Evolutionary conservation across 2,888 invertebrate species (phyloP).

Genomic region (Bombyx huttoni): DNA sequence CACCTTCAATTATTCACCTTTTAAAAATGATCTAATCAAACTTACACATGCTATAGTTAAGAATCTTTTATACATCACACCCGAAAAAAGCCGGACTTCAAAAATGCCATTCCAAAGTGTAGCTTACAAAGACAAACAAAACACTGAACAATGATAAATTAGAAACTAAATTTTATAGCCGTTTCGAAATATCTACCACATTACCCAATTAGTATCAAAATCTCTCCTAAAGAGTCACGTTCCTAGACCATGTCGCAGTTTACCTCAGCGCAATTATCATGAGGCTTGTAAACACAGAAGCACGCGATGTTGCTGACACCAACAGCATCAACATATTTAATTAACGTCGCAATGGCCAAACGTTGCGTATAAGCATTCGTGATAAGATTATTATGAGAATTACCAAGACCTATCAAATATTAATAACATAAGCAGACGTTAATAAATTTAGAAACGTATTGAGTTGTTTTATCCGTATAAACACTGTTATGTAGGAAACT

Average conservation of each 20-base stretch:
- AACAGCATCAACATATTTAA: conserved; percentile 5
- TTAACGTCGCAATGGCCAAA: conserved; percentile 3
- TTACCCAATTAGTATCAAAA: not conserved
- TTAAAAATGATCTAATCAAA: not conserved
- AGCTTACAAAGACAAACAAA: not conserved
- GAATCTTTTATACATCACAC: not conserved
- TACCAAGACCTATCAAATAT: conserved; percentile 19
- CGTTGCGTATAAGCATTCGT: conserved; percentile 3
- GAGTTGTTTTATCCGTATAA: conserved; percentile 13
- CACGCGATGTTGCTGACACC: not conserved
- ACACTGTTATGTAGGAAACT: conserved; percentile 12
- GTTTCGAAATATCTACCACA: not conserved
- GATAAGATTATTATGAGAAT: conserved; percentile 20
- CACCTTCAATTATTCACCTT: too few relatives aligned
- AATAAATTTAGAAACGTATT: conserved; percentile 18
- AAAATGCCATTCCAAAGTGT: not conserved
- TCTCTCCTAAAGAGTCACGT: not conserved
- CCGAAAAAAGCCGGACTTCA: not conserved
- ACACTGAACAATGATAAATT: not conserved
- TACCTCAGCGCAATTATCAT: not conserved
- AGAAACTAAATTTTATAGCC: not conserved
- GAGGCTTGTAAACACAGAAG: conserved; percentile 4
- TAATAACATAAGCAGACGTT: conserved; percentile 15
- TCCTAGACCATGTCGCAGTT: not conserved
- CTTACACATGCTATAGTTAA: not conserved